Evolutionary conservation across 1,140 invertebrate genomes (phyloP).

Genomic region (Choristoneura fumiferana): DNA sequence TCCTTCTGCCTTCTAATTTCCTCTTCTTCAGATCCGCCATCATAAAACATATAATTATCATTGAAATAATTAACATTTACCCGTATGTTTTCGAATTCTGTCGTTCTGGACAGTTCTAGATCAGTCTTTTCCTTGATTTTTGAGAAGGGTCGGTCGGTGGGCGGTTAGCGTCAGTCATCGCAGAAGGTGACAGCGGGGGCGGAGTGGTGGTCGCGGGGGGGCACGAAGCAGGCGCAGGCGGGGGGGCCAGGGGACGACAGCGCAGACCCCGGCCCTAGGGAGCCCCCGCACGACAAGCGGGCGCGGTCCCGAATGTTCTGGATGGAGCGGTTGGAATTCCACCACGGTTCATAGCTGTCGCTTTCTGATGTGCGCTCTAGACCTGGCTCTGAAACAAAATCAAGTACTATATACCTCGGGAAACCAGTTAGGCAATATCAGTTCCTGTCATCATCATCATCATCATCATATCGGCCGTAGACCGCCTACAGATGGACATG

Average conservation of each 20-base stretch:
- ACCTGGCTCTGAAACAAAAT: conserved; percentile 37
- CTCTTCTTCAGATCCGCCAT: conserved; percentile 25
- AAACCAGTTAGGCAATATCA: no score
- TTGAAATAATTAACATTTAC: conserved; percentile 22
- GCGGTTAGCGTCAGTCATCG: conserved; percentile 65
- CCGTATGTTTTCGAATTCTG: background rate
- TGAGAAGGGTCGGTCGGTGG: conserved; percentile 1
- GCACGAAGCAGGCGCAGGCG: conserved; percentile 62
- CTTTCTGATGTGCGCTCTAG: conserved; percentile 21
- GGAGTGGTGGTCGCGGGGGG: conserved; percentile 60
- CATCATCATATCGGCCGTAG: no score
- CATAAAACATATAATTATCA: conserved; percentile 27
- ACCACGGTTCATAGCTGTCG: conserved; percentile 35
- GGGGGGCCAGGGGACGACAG: conserved; percentile 57
- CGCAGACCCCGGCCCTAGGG: conserved; percentile 52
- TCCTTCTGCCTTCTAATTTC: conserved; percentile 25
- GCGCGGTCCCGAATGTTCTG: conserved; percentile 58
- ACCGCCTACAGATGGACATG: no score
- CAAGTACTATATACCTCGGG: background rate
- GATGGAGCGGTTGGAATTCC: conserved; percentile 43
- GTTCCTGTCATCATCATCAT: no score
- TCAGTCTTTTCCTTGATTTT: conserved; percentile 8
- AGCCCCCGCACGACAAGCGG: conserved; percentile 55
- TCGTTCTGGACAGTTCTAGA: background rate
- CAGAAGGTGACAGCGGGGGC: conserved; percentile 68